Conservation (phyloP, 2,888 invertebrate genomes). For the Nephrocerus scutellatus region DNA sequence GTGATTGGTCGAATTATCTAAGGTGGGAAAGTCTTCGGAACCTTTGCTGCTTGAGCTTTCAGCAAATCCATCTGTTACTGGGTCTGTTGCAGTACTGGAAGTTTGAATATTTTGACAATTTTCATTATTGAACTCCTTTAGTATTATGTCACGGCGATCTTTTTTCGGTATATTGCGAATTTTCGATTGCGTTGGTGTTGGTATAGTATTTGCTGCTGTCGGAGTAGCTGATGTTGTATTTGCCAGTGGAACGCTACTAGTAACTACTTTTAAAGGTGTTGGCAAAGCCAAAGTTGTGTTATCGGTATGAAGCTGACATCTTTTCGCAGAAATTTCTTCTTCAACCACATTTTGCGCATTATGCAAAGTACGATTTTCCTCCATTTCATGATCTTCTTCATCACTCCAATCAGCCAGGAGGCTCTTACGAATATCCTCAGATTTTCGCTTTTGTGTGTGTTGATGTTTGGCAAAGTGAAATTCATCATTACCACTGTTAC, state of each 20-base stretch:
- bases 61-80: too few species aligned
- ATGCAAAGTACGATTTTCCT: slow-evolving; percentile 13
- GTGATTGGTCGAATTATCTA: background rate
- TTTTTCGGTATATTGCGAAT: slow-evolving; percentile 47
- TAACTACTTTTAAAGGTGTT: too few species aligned
- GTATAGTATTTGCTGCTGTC: background rate
- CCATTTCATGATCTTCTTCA: slow-evolving; percentile 48
- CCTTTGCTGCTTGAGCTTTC: too few species aligned
- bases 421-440: slow-evolving; percentile 57
- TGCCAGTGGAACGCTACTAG: too few species aligned
- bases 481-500: too few species aligned
- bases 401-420: slow-evolving; percentile 75
- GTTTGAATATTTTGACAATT: too few species aligned
- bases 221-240: background rate
- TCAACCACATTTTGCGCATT: background rate
- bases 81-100: too few species aligned
- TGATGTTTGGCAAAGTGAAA: too few species aligned
- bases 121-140: slow-evolving; percentile 33
- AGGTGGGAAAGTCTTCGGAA: too few species aligned
- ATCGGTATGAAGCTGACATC: too few species aligned
- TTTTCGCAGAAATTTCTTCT: background rate
- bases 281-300: too few species aligned
- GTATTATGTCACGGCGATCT: slow-evolving; percentile 39
- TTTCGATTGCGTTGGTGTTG: slow-evolving; percentile 23
- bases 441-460: slow-evolving; percentile 11